Conservation (phyloP, 2,113 vertebrate species). For the Lota lota region DNA sequence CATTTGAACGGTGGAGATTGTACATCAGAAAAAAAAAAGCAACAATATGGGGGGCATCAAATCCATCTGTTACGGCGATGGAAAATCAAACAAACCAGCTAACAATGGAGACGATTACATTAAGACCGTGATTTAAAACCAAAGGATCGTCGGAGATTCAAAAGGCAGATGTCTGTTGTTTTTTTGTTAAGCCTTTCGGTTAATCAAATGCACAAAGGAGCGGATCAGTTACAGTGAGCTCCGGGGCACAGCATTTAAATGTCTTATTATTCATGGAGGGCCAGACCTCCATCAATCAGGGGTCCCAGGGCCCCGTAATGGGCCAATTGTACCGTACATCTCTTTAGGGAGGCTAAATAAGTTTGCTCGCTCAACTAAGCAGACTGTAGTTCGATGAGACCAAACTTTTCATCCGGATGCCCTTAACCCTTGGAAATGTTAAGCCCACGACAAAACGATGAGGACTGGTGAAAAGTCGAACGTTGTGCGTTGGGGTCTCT, state of each 20-base stretch:
- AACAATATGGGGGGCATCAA: conserved; percentile 58
- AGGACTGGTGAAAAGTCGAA: too few species aligned
- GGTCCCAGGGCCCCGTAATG: conserved; percentile 23
- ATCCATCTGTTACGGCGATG: conserved; percentile 40
- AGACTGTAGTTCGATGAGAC: neutral
- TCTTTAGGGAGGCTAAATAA: conserved; percentile 29
- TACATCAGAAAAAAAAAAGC: conserved; percentile 59
- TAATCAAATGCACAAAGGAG: conserved; percentile 29
- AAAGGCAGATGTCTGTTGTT: neutral
- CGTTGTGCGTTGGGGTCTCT: too few species aligned
- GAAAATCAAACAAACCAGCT: conserved; percentile 27
- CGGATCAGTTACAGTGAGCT: conserved; percentile 26
- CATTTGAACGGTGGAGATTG: conserved; percentile 50
- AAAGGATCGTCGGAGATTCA: too few species aligned
- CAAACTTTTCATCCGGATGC: too few species aligned
- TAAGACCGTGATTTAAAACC: too few species aligned
- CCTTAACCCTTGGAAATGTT: neutral
- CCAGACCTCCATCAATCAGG: conserved; percentile 24
- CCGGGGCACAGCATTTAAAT: conserved; percentile 14
- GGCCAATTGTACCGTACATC: conserved; percentile 36
- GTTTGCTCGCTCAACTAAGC: neutral
- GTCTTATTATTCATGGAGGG: conserved; percentile 43
- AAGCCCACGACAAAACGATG: neutral
- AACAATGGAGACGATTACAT: conserved; percentile 6
- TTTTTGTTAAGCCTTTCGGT: conserved; percentile 5